These are phyloP conservation scores for Drosophila ambigua DNA, from an alignment of 1,140 invertebrate genomes.

Conservation along the genomic window DNA sequence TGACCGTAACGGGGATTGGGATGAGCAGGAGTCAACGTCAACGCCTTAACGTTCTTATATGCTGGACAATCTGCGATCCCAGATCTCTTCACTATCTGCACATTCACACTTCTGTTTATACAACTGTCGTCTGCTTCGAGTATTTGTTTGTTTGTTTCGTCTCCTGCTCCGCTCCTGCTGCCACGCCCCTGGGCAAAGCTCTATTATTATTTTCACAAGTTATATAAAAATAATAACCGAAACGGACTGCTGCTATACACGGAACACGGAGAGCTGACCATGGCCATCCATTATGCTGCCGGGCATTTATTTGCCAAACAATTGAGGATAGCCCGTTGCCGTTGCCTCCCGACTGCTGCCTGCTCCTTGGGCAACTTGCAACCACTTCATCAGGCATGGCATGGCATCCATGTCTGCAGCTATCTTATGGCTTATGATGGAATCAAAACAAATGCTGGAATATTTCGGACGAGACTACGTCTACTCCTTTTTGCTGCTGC, in stretches of 20 bases:
- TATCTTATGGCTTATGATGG: constrained; percentile 80
- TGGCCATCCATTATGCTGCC: constrained; percentile 70
- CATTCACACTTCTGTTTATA: constrained; percentile 81
- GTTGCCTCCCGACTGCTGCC: constrained; percentile 1
- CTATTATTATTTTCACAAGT: constrained; percentile 82
- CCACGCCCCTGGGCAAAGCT: constrained; percentile 33
- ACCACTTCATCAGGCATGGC: constrained; percentile 74
- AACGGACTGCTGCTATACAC: constrained; percentile 11
- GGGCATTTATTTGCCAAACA: constrained; percentile 82
- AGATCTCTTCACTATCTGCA: constrained; percentile 71
- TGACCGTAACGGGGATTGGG: background rate
- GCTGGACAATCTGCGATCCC: constrained; percentile 17
- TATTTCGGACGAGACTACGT: constrained; percentile 5
- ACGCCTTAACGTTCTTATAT: constrained; percentile 3
- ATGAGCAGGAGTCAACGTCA: constrained; percentile 29
- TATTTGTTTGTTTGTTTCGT: constrained; percentile 49
- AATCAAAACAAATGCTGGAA: constrained; percentile 78
- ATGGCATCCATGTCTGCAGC: constrained; percentile 62
- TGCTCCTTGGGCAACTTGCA: constrained; percentile 63
- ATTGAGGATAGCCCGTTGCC: constrained; percentile 46
- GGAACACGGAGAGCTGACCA: constrained; percentile 40
- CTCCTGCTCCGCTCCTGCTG: background rate
- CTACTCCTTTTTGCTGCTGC: constrained; percentile 10
- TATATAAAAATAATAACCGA: constrained; percentile 80
- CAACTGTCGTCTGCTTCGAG: constrained; percentile 66